Evolutionary conservation across 2,888 invertebrate species (phyloP).

Genomic region (Drosophila nr. perissopoda): DNA sequence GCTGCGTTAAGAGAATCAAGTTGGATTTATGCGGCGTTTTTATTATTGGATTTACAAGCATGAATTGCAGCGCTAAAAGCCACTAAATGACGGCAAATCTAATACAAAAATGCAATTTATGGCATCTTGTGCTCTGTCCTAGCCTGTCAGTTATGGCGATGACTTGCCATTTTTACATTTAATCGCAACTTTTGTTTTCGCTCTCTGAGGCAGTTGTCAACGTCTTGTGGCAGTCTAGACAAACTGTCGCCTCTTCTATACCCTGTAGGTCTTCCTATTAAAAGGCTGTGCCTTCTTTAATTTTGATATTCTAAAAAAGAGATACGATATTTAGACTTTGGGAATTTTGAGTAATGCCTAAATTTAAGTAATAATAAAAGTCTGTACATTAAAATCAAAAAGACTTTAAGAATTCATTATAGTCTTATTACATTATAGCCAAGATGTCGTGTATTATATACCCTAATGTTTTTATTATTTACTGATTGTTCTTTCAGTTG

Average conservation of each 20-base stretch:
- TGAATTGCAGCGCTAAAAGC: conserved; percentile 27
- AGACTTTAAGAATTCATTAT: neutral
- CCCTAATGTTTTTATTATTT: too few relatives aligned
- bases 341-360: neutral
- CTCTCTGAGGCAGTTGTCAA: conserved; percentile 22
- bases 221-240: conserved; percentile 66
- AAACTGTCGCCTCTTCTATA: conserved; percentile 56
- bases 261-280: conserved; percentile 7
- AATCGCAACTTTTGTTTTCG: conserved; percentile 22
- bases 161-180: conserved; percentile 20
- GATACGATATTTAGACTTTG: neutral
- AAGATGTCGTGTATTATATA: neutral
- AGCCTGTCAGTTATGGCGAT: neutral
- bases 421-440: neutral
- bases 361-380: neutral
- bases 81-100: conserved; percentile 10
- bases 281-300: neutral
- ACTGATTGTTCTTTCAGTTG: too few relatives aligned
- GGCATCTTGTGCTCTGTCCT: neutral
- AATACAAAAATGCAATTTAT: conserved; percentile 4
- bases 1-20: conserved; percentile 52
- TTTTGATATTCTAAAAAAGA: neutral
- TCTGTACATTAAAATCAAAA: neutral
- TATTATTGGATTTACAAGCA: conserved; percentile 47
- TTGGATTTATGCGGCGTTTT: conserved; percentile 44